These are phyloP conservation scores for Mythimna loreyi DNA, from an alignment of 2,888 invertebrate genomes.

Conservation along the genomic window DNA sequence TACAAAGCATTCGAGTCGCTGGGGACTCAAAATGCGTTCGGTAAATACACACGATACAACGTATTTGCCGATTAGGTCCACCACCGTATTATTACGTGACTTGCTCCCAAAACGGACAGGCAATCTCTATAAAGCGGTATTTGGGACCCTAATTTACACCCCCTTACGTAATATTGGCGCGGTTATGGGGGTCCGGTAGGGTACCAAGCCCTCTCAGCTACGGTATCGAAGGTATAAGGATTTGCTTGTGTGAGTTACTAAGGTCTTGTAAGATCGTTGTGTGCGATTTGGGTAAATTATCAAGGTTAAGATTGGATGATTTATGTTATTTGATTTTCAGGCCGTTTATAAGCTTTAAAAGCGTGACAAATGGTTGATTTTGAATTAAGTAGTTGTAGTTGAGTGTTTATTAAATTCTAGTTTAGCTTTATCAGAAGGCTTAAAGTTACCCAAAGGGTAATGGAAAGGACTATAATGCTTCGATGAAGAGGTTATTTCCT, in stretches of 20 bases:
- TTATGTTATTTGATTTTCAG: not conserved
- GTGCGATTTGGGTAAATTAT: constrained; percentile 23
- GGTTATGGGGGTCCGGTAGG: constrained; percentile 82
- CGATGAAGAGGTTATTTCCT: too few species aligned
- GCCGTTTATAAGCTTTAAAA: not conserved
- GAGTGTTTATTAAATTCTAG: too few species aligned
- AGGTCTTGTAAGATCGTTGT: constrained; percentile 22
- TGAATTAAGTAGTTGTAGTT: not conserved
- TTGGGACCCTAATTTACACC: constrained; percentile 89
- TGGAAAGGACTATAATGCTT: too few species aligned
- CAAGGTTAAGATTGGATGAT: constrained; percentile 9
- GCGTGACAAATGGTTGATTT: not conserved
- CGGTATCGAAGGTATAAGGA: constrained; percentile 58
- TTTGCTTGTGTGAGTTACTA: constrained; percentile 37
- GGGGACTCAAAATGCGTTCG: constrained; percentile 65
- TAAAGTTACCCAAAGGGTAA: too few species aligned
- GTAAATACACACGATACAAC: constrained; percentile 75
- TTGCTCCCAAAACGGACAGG: constrained; percentile 82
- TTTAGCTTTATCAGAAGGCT: too few species aligned
- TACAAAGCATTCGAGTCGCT: constrained; percentile 41
- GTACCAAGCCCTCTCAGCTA: constrained; percentile 70
- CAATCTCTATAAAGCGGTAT: constrained; percentile 88
- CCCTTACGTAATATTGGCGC: constrained; percentile 85
- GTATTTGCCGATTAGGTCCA: constrained; percentile 78
- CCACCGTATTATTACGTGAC: constrained; percentile 88